Percentiles rank a stretch among this genome's conserved stretches.
Conservation (phyloP, 2,113 vertebrate species). For the Hystrix cristata region DNA sequence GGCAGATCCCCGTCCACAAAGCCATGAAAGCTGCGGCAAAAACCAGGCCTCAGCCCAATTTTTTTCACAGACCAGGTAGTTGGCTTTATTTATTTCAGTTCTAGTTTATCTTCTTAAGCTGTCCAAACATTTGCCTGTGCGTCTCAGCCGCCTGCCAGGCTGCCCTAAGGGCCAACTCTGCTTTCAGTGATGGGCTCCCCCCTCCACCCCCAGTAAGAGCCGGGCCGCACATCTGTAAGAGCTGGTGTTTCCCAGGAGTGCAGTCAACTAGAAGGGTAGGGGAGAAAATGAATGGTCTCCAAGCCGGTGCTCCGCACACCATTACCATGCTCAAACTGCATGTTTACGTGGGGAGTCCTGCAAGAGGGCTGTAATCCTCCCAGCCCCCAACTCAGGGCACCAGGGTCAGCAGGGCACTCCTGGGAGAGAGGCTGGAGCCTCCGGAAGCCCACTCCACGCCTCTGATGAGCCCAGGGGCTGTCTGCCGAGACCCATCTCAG, state of each 20-base stretch:
- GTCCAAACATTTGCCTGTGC: conserved; percentile 77
- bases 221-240: neutral
- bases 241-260: neutral
- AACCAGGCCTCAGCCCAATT: conserved; percentile 20
- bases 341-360: neutral
- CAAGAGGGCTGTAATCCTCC: neutral
- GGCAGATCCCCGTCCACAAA: neutral
- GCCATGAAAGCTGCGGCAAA: conserved; percentile 43
- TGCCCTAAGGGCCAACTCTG: conserved; percentile 36
- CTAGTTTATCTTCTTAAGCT: conserved; percentile 83
- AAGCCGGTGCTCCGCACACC: neutral
- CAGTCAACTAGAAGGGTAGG: neutral
- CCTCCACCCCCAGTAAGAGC: neutral
- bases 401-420: neutral
- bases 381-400: neutral
- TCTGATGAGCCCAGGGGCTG: neutral
- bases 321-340: neutral
- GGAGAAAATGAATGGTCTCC: neutral
- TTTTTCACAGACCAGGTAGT: conserved; percentile 58
- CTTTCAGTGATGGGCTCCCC: neutral
- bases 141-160: conserved; percentile 48
- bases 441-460: neutral
- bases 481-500: neutral
- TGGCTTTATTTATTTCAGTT: conserved; percentile 73
- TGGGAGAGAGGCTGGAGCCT: neutral